Base-by-base conservation (phyloP, 2,888 invertebrate species). In the Watsonalla cultraria region DNA sequence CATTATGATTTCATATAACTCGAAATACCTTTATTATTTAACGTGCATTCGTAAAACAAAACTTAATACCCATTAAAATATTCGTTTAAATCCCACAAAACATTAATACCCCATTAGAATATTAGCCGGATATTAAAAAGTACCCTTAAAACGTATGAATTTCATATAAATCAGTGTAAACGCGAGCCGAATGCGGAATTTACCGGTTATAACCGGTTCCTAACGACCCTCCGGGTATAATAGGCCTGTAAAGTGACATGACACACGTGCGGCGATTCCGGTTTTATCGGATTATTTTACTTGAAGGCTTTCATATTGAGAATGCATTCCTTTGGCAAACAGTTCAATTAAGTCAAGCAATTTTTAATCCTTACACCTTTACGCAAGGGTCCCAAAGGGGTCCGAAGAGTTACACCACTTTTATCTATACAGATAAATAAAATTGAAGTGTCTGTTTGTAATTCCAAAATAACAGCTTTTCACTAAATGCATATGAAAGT, bases 221-320 rank as follows among this genome's bases (percentile, higher is more conserved):
- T 51, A 52, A 55, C 47, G 54, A 49, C 50, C 35, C 24, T 47
- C 50, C 47, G 50, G 50, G 55, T 45, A 48, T 45, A 54, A 55
- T 60, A 60, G 34, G 8, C 52, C 58, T 51, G 56, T 60, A 58
- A 55, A 39, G 50, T 55, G 52, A 57, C 57, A 57, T 52, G 54
- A 54, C 54, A 55, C 45, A 15, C 51, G 35, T 52, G 47, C 51
- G 46, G 48, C 51, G 53, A 53, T 55, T 49, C 51, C 48, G 53
- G 53, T 56, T 54, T 51, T 52, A 52, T 52, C 49, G 45, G 50
- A 46, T 45, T 49, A 35, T 34, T 35, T 1, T 15, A 15, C 49
- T 15, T 49, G 24, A 24, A 24, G 24, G 24, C 24, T 24, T 37
- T 37, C 4, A 35, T 7, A 35, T 13, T 35, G 8, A 13, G 35